phyloP scores from a whole-genome alignment of 2,113 vertebrate genomes.

The Coreoperca whiteheadi region DNA sequence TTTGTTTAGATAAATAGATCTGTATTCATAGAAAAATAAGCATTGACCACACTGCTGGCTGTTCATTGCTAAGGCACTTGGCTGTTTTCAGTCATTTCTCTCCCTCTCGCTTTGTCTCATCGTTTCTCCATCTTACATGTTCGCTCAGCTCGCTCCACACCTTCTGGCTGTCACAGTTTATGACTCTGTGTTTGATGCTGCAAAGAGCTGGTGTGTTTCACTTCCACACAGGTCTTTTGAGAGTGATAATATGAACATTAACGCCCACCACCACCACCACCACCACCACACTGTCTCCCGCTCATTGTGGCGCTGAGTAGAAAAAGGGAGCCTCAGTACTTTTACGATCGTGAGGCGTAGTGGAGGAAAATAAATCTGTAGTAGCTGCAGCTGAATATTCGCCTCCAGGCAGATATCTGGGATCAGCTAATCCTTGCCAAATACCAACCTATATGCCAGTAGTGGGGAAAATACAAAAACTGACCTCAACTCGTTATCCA shows the following conservation, averaged over 20 bases:
- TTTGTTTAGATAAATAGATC: constrained; percentile 95
- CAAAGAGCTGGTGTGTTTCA: constrained; percentile 53
- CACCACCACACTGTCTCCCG: constrained; percentile 13
- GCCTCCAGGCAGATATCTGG: constrained; percentile 69
- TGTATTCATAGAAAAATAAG: constrained; percentile 99
- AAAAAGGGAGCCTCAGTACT: constrained; percentile 44
- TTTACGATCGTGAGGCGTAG: constrained; percentile 47
- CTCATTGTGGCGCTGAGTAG: constrained; percentile 53
- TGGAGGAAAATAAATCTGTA: constrained; percentile 39
- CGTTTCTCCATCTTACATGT: constrained; percentile 37
- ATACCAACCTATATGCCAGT: constrained; percentile 64
- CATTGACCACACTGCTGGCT: constrained; percentile 97
- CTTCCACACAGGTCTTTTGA: constrained; percentile 57
- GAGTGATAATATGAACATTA: constrained; percentile 56
- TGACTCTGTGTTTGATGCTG: constrained; percentile 65
- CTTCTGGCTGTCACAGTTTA: constrained; percentile 41
- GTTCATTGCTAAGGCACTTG: constrained; percentile 96
- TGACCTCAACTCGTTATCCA: constrained; percentile 75
- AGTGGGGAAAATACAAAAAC: constrained; percentile 68
- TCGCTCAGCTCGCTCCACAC: constrained; percentile 43
- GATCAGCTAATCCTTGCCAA: constrained; percentile 73
- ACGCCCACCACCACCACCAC: constrained; percentile 53
- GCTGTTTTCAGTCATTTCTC: constrained; percentile 83
- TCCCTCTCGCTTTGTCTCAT: constrained; percentile 70
- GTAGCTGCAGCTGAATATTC: constrained; percentile 70